Base-by-base conservation (phyloP, 2,888 invertebrate genomes). In the Aphelenchoides bicaudatus region DNA sequence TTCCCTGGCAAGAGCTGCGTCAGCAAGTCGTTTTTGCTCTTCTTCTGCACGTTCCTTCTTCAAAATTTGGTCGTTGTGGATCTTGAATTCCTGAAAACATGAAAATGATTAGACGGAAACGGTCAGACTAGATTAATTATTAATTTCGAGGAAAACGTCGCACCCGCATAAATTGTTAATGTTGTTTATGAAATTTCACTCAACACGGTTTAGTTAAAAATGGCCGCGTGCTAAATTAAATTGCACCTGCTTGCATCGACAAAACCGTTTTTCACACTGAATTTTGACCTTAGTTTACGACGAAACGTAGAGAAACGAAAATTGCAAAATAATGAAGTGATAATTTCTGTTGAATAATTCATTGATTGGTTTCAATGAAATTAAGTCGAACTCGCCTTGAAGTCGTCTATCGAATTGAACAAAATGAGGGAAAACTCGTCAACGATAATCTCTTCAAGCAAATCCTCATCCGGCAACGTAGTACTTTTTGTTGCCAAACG, bases 361-460 rank as follows among this genome's bases (percentile, higher is more conserved):
- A 47, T 25, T n/a, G 5, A 21, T 34, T 34, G 34, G 23, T 21
- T 43, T n/a, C 25, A 43, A 43, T 21, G 8, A 8, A 6, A n/a
- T 6, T 10, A 19, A 43, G 8, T n/a, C n/a, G 10, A 19, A n/a
- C n/a, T 49, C 27, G 64, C 62, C 13, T 64, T 47, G 53, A 48
- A 65, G 34, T 62, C 62, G 13, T 66, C 65, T 28, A 52, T n/a
- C 23, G 63, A 58, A 21, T 31, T 30, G 34, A 62, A 62, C 8
- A 62, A 52, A n/a, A 62, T 37, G 30, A 62, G 51, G n/a, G 62
- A 62, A 25, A 52, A 65, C 19, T 60, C 62, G 63, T 62, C 62
- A 16, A 62, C 52, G 28, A 62, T 34, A n/a, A 62, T 48, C 49
- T 62, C 62, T 19, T 65, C 43, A n/a, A 62, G 28, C 21, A 62